Evolutionary conservation across 2,888 invertebrate genomes (phyloP).

Genomic region (Pterostichus niger): DNA sequence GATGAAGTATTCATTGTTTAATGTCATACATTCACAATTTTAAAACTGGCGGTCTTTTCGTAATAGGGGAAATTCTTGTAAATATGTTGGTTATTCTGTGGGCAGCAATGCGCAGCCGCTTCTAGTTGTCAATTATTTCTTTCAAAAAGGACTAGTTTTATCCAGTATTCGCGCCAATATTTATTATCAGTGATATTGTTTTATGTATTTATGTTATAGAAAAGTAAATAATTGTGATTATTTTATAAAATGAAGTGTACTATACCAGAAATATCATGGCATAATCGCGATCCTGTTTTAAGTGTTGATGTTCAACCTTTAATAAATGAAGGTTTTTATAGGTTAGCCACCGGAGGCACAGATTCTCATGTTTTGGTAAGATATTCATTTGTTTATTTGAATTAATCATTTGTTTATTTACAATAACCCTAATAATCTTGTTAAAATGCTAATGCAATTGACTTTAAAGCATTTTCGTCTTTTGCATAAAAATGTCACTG

Average conservation of each 20-base stretch:
- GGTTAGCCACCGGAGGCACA: slow-evolving; percentile 94
- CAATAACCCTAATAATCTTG: not conserved
- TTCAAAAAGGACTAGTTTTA: slow-evolving; percentile 43
- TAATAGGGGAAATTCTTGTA: not conserved
- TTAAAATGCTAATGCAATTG: not conserved
- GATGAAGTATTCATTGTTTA: no score
- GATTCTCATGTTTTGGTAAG: slow-evolving; percentile 94
- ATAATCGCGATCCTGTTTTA: slow-evolving; percentile 95
- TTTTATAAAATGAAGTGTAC: slow-evolving; percentile 89
- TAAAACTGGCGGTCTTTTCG: not conserved
- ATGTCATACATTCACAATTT: no score
- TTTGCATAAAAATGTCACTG: slow-evolving; percentile 8
- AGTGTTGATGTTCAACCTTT: slow-evolving; percentile 91
- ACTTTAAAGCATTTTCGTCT: not conserved
- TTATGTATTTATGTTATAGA: slow-evolving; percentile 41
- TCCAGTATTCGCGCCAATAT: slow-evolving; percentile 56
- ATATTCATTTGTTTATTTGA: slow-evolving; percentile 64
- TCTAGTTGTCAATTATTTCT: not conserved
- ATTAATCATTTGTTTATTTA: slow-evolving; percentile 21
- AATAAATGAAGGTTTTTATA: slow-evolving; percentile 80
- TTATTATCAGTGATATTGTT: slow-evolving; percentile 31
- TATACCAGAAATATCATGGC: slow-evolving; percentile 99
- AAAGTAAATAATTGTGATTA: slow-evolving; percentile 30
- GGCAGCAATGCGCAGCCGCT: not conserved
- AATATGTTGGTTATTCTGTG: slow-evolving; percentile 4